These are phyloP conservation scores for Drosophila setosimentum DNA, from an alignment of 2,888 invertebrate species.

Conservation along the genomic window DNA sequence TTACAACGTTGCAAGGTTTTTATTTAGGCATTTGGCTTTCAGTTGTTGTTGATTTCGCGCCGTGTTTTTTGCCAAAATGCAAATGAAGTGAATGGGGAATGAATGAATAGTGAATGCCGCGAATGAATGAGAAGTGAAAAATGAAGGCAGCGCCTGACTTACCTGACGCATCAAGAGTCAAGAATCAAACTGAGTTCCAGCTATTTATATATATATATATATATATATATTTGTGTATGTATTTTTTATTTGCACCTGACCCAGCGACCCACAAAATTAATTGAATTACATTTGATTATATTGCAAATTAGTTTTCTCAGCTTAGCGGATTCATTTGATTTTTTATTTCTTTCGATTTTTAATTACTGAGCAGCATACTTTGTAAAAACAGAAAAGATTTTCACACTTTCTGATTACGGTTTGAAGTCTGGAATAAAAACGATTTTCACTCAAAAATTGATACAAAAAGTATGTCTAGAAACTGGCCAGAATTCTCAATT, in stretches of 20 bases:
- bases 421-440: background rate
- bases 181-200: background rate
- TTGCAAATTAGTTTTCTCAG: slow-evolving; percentile 34
- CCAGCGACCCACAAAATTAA: slow-evolving; percentile 74
- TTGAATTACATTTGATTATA: slow-evolving; percentile 70
- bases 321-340: slow-evolving; percentile 24
- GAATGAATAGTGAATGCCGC: slow-evolving; percentile 38
- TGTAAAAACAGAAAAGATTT: background rate
- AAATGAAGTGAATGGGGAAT: slow-evolving; percentile 64
- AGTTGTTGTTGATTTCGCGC: slow-evolving; percentile 46
- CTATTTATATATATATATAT: background rate
- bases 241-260: slow-evolving; percentile 44
- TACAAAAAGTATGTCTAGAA: background rate
- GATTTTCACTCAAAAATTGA: background rate
- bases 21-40: slow-evolving; percentile 42
- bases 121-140: slow-evolving; percentile 56
- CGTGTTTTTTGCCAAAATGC: slow-evolving; percentile 57
- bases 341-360: background rate
- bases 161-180: slow-evolving; percentile 4
- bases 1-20: slow-evolving; percentile 61
- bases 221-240: background rate
- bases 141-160: slow-evolving; percentile 64
- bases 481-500: background rate
- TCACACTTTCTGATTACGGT: background rate
- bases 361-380: background rate